Evolutionary conservation across 2,888 invertebrate species (phyloP).

Genomic region (Diaprepes abbreviatus): DNA sequence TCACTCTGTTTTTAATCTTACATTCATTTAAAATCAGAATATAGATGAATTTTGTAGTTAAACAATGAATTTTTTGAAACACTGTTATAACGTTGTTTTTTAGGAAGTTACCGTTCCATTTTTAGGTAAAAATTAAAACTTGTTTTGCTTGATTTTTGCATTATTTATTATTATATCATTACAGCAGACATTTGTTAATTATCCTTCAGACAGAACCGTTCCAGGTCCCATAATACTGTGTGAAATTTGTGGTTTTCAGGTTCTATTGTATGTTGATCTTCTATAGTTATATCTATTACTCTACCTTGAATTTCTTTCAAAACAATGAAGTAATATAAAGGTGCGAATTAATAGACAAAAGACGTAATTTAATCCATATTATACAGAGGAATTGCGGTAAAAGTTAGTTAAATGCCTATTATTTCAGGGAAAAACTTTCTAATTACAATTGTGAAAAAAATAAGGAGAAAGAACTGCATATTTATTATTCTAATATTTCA

Average conservation of each 20-base stretch:
- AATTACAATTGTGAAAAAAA: not conserved
- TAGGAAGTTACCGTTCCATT: too few relatives aligned
- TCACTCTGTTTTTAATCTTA: too few relatives aligned
- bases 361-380: slow-evolving; percentile 20
- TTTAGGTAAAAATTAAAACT: too few relatives aligned
- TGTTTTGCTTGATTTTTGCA: not conserved
- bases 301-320: slow-evolving; percentile 24
- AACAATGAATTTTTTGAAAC: too few relatives aligned
- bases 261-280: slow-evolving; percentile 16
- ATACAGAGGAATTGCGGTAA: slow-evolving; percentile 17
- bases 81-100: too few relatives aligned
- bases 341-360: slow-evolving; percentile 28
- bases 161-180: not conserved
- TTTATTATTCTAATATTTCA: slow-evolving; percentile 2
- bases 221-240: slow-evolving; percentile 1
- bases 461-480: not conserved
- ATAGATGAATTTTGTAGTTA: too few relatives aligned
- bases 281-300: not conserved
- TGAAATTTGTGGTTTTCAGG: slow-evolving; percentile 6
- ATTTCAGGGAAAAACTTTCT: slow-evolving; percentile 14
- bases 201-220: not conserved
- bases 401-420: slow-evolving; percentile 16
- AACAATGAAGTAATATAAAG: slow-evolving; percentile 19
- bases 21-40: too few relatives aligned
- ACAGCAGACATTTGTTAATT: not conserved